Evolutionary conservation across 2,888 invertebrate species (phyloP).

Genomic region (Philaethria dido): DNA sequence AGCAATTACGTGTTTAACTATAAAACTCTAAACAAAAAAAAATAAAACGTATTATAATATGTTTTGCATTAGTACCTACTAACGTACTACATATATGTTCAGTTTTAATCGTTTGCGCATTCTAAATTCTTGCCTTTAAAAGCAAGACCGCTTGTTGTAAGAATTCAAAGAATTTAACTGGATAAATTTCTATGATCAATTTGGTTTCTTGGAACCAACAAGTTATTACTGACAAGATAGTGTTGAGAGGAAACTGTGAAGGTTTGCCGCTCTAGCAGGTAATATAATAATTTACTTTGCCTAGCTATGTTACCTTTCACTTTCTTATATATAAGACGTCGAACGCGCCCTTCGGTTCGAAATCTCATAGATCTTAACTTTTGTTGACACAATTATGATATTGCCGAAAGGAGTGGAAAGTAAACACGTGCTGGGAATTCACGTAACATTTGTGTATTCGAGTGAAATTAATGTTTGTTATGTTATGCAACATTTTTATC

Average conservation of each 20-base stretch:
- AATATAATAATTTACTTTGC: slow-evolving; percentile 44
- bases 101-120: slow-evolving; percentile 1
- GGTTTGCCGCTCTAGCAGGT: slow-evolving; percentile 47
- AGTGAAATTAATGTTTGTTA: slow-evolving; percentile 43
- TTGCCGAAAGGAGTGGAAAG: slow-evolving; percentile 43
- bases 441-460: slow-evolving; percentile 44
- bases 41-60: not conserved
- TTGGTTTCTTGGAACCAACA: slow-evolving; percentile 38
- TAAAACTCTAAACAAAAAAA: not conserved
- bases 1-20: not conserved
- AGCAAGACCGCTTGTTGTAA: slow-evolving; percentile 15
- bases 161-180: slow-evolving; percentile 36
- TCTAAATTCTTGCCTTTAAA: slow-evolving; percentile 12
- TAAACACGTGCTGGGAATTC: slow-evolving; percentile 41
- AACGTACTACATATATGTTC: not conserved
- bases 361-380: slow-evolving; percentile 37
- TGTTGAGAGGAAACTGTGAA: slow-evolving; percentile 42
- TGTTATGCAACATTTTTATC: slow-evolving; percentile 44
- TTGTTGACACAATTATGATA: slow-evolving; percentile 45
- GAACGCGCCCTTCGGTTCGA: slow-evolving; percentile 45
- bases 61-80: not conserved
- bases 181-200: slow-evolving; percentile 32
- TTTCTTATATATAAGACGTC: slow-evolving; percentile 46
- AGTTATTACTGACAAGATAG: slow-evolving; percentile 35
- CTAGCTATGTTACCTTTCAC: slow-evolving; percentile 47